phyloP scores from a whole-genome alignment of 2,888 invertebrate species.

The Epicampocera succincta region DNA sequence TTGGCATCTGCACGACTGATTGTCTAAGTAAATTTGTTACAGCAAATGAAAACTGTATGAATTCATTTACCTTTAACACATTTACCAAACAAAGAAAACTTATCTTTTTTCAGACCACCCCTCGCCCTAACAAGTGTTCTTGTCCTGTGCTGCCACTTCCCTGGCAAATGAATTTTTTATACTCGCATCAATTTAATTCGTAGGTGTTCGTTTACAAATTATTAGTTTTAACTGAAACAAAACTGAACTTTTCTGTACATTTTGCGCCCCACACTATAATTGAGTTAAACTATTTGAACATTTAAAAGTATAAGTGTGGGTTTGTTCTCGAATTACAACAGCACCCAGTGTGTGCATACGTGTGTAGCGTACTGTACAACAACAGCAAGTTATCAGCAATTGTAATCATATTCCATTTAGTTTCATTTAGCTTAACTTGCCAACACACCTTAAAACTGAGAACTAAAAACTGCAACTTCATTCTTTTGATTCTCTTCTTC shows the following conservation, averaged over 20 bases:
- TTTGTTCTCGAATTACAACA: conserved; percentile 22
- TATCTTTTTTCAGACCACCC: no score
- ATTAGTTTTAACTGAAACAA: conserved; percentile 45
- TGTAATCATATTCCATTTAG: conserved; percentile 40
- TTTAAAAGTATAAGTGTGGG: neutral
- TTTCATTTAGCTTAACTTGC: neutral
- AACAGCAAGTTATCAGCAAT: conserved; percentile 39
- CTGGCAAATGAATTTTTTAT: no score
- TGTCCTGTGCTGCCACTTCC: no score
- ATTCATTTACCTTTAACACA: no score
- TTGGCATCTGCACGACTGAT: no score
- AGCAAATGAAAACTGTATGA: no score
- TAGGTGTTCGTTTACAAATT: conserved; percentile 60
- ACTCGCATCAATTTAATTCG: conserved; percentile 15
- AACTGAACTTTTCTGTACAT: conserved; percentile 22
- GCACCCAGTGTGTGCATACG: neutral
- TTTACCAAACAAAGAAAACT: no score
- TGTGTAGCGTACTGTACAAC: no score
- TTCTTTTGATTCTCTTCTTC: neutral
- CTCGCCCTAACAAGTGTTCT: no score
- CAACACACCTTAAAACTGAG: conserved; percentile 15
- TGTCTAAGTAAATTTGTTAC: no score
- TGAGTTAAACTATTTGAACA: conserved; percentile 12
- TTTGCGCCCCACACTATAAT: conserved; percentile 39
- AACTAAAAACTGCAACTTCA: neutral